These are phyloP conservation scores for Pseudolycoriella hygida DNA, from an alignment of 2,888 invertebrate genomes.

Conservation along the genomic window DNA sequence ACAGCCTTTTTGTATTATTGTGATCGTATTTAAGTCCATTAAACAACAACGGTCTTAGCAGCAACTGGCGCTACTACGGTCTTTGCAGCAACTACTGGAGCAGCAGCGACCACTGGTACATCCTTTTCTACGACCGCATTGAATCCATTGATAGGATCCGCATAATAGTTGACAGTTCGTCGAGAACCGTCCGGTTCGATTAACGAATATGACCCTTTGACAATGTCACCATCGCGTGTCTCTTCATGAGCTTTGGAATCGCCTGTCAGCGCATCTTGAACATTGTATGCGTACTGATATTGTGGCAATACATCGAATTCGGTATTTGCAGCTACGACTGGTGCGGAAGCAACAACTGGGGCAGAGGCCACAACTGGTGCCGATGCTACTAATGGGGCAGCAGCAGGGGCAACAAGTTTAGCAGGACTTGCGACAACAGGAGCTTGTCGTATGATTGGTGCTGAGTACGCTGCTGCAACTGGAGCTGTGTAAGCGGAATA, in stretches of 20 bases:
- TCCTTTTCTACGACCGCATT: constrained; percentile 31
- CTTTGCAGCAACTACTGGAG: constrained; percentile 24
- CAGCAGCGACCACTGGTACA: constrained; percentile 24
- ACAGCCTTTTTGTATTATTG: no score
- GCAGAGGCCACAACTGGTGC: constrained; percentile 27
- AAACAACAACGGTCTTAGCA: constrained; percentile 4
- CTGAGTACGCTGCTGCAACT: constrained; percentile 6
- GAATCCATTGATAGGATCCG: constrained; percentile 31
- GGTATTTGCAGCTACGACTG: constrained; percentile 23
- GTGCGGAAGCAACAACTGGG: constrained; percentile 23
- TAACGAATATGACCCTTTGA: constrained; percentile 31
- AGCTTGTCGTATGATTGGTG: constrained; percentile 4
- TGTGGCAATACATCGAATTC: constrained; percentile 29
- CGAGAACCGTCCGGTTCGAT: constrained; percentile 32
- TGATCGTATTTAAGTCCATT: background rate
- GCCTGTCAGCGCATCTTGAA: constrained; percentile 31
- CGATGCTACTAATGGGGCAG: constrained; percentile 18
- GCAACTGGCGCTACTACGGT: constrained; percentile 17
- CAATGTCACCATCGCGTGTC: constrained; percentile 31
- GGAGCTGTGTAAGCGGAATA: constrained; percentile 6
- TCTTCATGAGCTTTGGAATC: constrained; percentile 33
- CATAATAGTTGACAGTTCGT: constrained; percentile 31
- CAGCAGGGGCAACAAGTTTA: constrained; percentile 2
- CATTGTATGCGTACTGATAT: constrained; percentile 32
- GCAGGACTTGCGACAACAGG: background rate